Base-by-base conservation (phyloP, 2,797 vertebrate species). In the Spatula versicolor region DNA sequence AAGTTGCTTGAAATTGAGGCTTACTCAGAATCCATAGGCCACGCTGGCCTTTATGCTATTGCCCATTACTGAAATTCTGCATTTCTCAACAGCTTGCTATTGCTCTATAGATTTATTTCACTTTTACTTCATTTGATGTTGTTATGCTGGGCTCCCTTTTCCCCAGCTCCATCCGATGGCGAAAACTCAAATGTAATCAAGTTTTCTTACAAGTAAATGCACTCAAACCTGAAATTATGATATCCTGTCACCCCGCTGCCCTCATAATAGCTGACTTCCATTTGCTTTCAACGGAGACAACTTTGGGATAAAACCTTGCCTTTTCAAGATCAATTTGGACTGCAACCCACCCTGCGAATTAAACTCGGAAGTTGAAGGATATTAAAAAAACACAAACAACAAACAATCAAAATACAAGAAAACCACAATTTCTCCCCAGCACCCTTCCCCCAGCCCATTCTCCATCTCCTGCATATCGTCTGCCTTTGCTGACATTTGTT, bases 401-500 rank as follows among this genome's bases (percentile, higher is more conserved):
- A 33, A 63, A 41, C 11, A 46, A 59, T 1, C 46, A 48, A 80
- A 30, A 1, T 9, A 25, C 5, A 25, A 50, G 48, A 50, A 50
- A 50, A 50, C 48, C 16, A 45, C 21, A 1, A 3, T 20, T 16
- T 5, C 11, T 41, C 1, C 4, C 6, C 18, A 1, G 46, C 16
- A 10, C n/a, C 19, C 30, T 26, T 5, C 26, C 18, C 30, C 56
- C 6, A 62, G 19, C 6, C 37, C 30, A 39, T 31, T 79, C 59
- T 67, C 37, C 18, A 67, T 45, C 50, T 54, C 81, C 83, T 46
- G 43, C 45, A n/a, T 35, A 62, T 50, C 66, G 63, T 50, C 56
- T 79, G 39, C 72, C 56, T 96, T 94, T 77, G 66, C 22, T 84
- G 66, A 66, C 64, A 66, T 95, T 94, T 76, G 7, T 92, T 93